Conservation (phyloP, 2,113 vertebrate species). For the Onychorhynchus coronatus region DNA sequence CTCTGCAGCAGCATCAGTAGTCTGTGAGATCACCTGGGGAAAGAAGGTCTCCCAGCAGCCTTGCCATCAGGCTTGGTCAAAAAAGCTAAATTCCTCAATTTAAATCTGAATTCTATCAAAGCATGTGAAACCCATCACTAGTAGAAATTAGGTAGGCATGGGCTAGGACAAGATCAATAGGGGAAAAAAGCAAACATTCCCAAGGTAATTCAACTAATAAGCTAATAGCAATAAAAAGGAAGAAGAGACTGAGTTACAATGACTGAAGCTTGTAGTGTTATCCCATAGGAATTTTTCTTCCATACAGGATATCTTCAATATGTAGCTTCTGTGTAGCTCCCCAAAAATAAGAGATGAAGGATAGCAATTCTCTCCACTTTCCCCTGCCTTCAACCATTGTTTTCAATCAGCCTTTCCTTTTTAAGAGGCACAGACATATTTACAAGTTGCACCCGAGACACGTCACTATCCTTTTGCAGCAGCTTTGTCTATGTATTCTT, state of each 20-base stretch:
- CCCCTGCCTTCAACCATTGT: neutral
- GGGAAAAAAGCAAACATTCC: neutral
- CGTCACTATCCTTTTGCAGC: neutral
- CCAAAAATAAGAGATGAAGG: neutral
- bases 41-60: neutral
- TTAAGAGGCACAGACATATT: neutral
- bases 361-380: neutral
- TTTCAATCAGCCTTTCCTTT: neutral
- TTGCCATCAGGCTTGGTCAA: neutral
- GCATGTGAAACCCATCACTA: neutral
- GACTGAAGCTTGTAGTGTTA: neutral
- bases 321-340: neutral
- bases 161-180: neutral
- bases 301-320: neutral
- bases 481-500: neutral
- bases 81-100: neutral
- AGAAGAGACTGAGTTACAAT: neutral
- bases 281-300: neutral
- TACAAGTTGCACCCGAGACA: neutral
- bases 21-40: neutral
- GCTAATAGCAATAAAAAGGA: neutral
- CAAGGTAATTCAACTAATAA: neutral
- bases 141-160: neutral
- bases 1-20: neutral
- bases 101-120: neutral